phyloP scores from a whole-genome alignment of 2,888 invertebrate species.

The Coenonympha glycerion region DNA sequence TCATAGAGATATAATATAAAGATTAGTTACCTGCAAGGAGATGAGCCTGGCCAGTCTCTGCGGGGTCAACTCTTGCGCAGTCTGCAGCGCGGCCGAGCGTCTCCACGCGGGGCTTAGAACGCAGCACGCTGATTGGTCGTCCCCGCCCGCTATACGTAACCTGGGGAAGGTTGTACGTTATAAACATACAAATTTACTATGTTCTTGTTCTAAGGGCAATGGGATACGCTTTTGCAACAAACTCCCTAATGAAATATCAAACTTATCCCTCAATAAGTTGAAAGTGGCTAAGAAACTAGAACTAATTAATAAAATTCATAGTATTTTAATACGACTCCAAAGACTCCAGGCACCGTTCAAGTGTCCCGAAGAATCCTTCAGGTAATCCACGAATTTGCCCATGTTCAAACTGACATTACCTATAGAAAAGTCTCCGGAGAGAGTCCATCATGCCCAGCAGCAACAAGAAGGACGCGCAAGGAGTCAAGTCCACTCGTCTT shows the following conservation, averaged over 20 bases:
- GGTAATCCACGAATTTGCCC: conserved; percentile 85
- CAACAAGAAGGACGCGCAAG: conserved; percentile 55
- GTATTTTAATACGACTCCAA: no score
- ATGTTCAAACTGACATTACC: no score
- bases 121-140: conserved; percentile 63
- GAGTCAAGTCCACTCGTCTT: conserved; percentile 80
- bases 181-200: no score
- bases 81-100: conserved; percentile 79
- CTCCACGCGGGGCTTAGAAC: conserved; percentile 78
- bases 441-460: conserved; percentile 51
- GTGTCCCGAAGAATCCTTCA: conserved; percentile 87
- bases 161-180: no score
- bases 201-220: no score
- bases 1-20: no score
- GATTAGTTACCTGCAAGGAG: conserved; percentile 62
- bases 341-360: conserved; percentile 76
- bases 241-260: no score
- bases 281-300: no score
- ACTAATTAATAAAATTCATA: no score
- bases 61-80: conserved; percentile 82
- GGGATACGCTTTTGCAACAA: no score
- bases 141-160: conserved; percentile 60
- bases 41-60: conserved; percentile 82
- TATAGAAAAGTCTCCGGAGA: conserved; percentile 49
- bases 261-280: no score